Conservation (phyloP, 2,888 invertebrate genomes). For the Drosophila mimetica region DNA sequence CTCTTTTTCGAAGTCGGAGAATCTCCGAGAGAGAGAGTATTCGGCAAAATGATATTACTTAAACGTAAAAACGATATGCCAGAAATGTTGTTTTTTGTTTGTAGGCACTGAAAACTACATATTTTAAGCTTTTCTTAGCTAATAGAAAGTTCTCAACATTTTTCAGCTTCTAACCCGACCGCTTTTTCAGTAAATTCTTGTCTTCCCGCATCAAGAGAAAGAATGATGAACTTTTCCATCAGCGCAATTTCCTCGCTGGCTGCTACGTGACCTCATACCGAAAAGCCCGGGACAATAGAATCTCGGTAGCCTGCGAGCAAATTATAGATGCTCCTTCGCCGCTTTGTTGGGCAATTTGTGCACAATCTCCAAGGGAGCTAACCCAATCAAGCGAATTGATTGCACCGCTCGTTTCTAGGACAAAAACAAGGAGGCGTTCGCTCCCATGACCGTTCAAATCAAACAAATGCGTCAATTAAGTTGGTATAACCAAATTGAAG, state of each 20-base stretch:
- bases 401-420: slow-evolving; percentile 32
- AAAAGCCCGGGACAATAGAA: slow-evolving; percentile 21
- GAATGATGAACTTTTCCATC: slow-evolving; percentile 23
- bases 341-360: slow-evolving; percentile 63
- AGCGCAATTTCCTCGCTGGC: slow-evolving; percentile 14
- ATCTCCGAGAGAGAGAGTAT: too few species aligned
- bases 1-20: too few species aligned
- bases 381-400: slow-evolving; percentile 67
- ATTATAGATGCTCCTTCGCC: slow-evolving; percentile 36
- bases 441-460: slow-evolving; percentile 46
- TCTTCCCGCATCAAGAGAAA: neutral
- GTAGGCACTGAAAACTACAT: too few species aligned
- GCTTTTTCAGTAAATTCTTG: neutral
- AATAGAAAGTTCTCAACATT: neutral
- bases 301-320: slow-evolving; percentile 26
- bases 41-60: too few species aligned
- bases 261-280: slow-evolving; percentile 31
- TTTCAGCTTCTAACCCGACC: neutral
- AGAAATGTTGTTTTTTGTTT: too few species aligned
- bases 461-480: slow-evolving; percentile 73
- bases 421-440: slow-evolving; percentile 13
- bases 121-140: neutral
- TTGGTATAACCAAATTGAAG: slow-evolving; percentile 51
- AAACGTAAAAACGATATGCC: too few species aligned
- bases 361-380: slow-evolving; percentile 49